A percentile compares a stretch with the other conserved stretches of the same genome.
These are phyloP conservation scores for Heterochromis multidens DNA, from an alignment of 2,113 vertebrate species.

Conservation along the genomic window DNA sequence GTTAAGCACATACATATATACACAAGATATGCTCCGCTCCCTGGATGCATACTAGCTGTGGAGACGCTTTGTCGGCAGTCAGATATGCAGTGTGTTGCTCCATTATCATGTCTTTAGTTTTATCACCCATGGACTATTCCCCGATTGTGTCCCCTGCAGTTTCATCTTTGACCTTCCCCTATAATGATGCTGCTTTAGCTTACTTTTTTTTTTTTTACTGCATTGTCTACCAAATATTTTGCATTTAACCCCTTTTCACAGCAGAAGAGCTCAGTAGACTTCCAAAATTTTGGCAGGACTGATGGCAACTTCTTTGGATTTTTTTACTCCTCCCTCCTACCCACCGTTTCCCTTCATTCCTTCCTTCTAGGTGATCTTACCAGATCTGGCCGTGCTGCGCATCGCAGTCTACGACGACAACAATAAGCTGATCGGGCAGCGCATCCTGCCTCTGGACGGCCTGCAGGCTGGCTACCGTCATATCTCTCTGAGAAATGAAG, in stretches of 20 bases:
- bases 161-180: constrained; percentile 25
- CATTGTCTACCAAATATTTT: not conserved
- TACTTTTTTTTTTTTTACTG: not conserved
- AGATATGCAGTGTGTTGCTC: constrained; percentile 9
- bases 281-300: not conserved
- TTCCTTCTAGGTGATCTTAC: constrained; percentile 88
- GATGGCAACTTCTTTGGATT: not conserved
- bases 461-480: constrained; percentile 97
- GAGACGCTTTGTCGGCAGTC: constrained; percentile 27
- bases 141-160: constrained; percentile 6
- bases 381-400: constrained; percentile 94
- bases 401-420: constrained; percentile 98
- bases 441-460: constrained; percentile 94
- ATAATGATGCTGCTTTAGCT: not conserved
- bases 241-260: not conserved
- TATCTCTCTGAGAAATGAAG: constrained; percentile 96
- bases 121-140: constrained; percentile 24
- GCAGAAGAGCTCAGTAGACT: not conserved
- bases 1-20: not conserved
- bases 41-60: not conserved
- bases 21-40: not conserved
- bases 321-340: not conserved
- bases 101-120: not conserved
- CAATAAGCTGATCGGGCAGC: constrained; percentile 94
- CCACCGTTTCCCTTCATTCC: not conserved